Base-by-base conservation (phyloP, 2,888 invertebrate genomes). In the Plagodis pulveraria region DNA sequence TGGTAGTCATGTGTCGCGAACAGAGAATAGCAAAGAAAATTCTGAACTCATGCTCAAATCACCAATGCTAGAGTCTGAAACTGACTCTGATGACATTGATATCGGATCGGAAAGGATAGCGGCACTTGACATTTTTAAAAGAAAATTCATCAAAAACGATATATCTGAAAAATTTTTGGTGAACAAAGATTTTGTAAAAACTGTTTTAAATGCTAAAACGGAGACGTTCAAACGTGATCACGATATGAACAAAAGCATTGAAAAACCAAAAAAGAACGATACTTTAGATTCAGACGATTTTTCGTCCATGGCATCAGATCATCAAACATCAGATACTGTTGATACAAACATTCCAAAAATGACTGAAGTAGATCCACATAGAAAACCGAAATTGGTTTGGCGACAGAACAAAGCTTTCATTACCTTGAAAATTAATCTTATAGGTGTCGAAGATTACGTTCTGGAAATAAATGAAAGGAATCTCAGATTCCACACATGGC, bases 371-470 rank as follows among this genome's bases (percentile, higher is more conserved):
- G 66, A 71, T 6, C 62, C 72, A 50, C 50, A 69, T 0, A 73
- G 85, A 33, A 84, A 76, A 59, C 91, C 90, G 0, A 86, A 80
- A 67, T 10, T 88, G n/a, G 43, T 74, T 10, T 93, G 93, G 93
- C 67, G 77, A 1, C 92, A 93, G 63, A 84, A 78, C 33, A 83
- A 79, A 58, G 69, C 59, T 0, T 56, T 59, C 0, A 77, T 91
- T 0, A 71, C 66, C 0, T 62, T 93, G 0, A 90, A 89, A 76
- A 87, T 93, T 11, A 74, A 81, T 58, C 57, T 93, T 6, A 78
- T 85, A 0, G 86, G 83, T 0, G 81, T 82, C 0, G 80, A 86
- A 32, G 56, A 73, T 2, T 93, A 93, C 52, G 61, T 77, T 9
- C n/a, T 93, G 2, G 62, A 71, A 9, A 83, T 89, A 0, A 65